Conservation (phyloP, 1,140 invertebrate species). For the Rhysida immarginata region DNA sequence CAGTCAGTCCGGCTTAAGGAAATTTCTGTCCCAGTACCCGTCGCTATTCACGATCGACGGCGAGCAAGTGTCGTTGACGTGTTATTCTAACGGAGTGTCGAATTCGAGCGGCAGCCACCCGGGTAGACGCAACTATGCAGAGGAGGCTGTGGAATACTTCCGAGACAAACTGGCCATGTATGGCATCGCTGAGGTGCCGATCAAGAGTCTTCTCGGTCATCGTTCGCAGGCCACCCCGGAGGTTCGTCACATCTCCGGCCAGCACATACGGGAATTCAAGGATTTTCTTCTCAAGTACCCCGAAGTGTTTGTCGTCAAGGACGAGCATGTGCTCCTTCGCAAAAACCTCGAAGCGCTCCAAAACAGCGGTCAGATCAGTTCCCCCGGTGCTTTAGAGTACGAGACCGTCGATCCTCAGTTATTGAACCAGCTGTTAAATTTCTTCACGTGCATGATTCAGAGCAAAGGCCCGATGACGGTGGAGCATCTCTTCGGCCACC, state of each 20-base stretch:
- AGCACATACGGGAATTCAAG: conserved; percentile 84
- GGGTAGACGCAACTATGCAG: conserved; percentile 66
- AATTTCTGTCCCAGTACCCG: conserved; percentile 65
- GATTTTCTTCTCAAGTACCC: conserved; percentile 75
- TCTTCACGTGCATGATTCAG: conserved; percentile 54
- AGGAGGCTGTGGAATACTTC: conserved; percentile 90
- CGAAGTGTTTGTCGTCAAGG: conserved; percentile 69
- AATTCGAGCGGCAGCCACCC: conserved; percentile 24
- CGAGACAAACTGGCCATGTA: conserved; percentile 52
- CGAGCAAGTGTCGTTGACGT: conserved; percentile 78
- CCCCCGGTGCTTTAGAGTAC: conserved; percentile 1
- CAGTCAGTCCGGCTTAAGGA: conserved; percentile 81
- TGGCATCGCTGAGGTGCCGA: conserved; percentile 44
- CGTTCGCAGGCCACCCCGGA: conserved; percentile 85
- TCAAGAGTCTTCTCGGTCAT: conserved; percentile 81
- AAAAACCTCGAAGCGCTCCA: conserved; percentile 51
- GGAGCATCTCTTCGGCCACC: conserved; percentile 66
- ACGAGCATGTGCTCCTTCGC: conserved; percentile 63
- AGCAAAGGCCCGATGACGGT: conserved; percentile 62
- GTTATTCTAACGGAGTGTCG: conserved; percentile 33
- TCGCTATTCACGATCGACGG: conserved; percentile 78
- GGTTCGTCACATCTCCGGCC: conserved; percentile 82
- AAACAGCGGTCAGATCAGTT: conserved; percentile 8
- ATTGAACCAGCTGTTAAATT: conserved; percentile 60
- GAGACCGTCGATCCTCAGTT: conserved; percentile 32